Conservation (phyloP, 2,797 vertebrate genomes). For the Ctenopoma kingsleyae region DNA sequence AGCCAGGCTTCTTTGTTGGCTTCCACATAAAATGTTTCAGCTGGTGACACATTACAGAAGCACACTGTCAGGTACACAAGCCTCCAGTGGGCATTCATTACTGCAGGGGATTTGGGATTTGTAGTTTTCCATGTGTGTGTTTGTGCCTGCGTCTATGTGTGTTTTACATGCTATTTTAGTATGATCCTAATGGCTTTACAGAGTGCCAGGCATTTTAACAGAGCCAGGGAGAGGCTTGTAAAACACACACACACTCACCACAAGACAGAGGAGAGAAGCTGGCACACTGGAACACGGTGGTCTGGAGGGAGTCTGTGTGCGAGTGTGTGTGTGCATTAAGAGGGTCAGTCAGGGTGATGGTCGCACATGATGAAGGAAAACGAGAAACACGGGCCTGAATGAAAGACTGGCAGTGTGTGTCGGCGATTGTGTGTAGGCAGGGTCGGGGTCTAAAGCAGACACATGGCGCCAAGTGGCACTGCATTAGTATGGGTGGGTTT, state of each 20-base stretch:
- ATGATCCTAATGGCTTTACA: slow-evolving; percentile 78
- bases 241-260: slow-evolving; percentile 75
- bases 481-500: slow-evolving; percentile 58
- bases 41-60: slow-evolving; percentile 5
- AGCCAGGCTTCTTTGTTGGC: not conserved
- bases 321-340: slow-evolving; percentile 49
- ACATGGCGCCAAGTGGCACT: slow-evolving; percentile 64
- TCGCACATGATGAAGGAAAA: slow-evolving; percentile 77
- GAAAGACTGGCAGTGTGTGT: slow-evolving; percentile 70
- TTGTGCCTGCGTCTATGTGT: slow-evolving; percentile 49
- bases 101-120: slow-evolving; percentile 22
- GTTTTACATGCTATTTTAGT: slow-evolving; percentile 78
- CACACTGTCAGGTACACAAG: slow-evolving; percentile 29
- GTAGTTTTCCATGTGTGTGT: slow-evolving; percentile 37
- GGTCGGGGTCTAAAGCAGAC: slow-evolving; percentile 59
- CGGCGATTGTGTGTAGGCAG: slow-evolving; percentile 62
- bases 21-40: slow-evolving; percentile 5
- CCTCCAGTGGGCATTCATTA: slow-evolving; percentile 18
- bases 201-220: slow-evolving; percentile 79
- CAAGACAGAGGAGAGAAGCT: slow-evolving; percentile 71
- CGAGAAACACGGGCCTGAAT: slow-evolving; percentile 57
- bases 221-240: slow-evolving; percentile 75
- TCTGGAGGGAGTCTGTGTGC: slow-evolving; percentile 58
- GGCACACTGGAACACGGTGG: slow-evolving; percentile 64
- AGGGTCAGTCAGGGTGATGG: slow-evolving; percentile 74